Evolutionary conservation across 2,113 vertebrate genomes (phyloP), one percentile per base, ranked within the genome.

Genomic region (Jacana jacana): DNA sequence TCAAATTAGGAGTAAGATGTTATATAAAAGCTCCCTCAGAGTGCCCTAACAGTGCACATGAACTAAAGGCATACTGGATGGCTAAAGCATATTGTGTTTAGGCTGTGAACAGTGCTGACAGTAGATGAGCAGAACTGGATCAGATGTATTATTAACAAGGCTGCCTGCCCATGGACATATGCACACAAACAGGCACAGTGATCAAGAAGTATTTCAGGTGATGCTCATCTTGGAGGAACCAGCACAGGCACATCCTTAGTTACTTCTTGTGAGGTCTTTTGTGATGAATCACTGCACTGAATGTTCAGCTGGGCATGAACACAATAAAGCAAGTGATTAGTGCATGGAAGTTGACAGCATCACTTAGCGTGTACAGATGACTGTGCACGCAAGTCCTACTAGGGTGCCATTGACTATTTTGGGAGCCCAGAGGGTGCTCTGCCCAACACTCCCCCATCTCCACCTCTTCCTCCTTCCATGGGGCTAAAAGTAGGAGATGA

Each of bases 341-440:
- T 4, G 7, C 0, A 0, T 70, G 22, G 25, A 70, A 54, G 51
- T 6, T 24, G 55, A 19, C 20, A 19, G n/a, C 11, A 24, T 3
- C 30, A 39, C 1, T 0, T 52, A 35, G 20, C 7, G 6, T 30
- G 8, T 58, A 58, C 4, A 31, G 37, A 25, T 57, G 33, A 27
- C 28, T 46, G 9, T 16, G 58, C 17, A 27, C 22, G 33, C 16
- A 49, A 61, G 10, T 39, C 33, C 13, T 82, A 22, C 25, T 7
- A 13, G 22, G 20, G 1, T 55, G 63, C 37, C 73, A 40, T 18
- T 33, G 17, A 6, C 54, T 81, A 0, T 65, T 86, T 55, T 3
- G 7, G 65, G 70, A 71, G 31, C 31, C 37, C 25, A 13, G 37
- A 54, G n/a, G 8, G 2, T 76, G 31, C 25, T n/a, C 17, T 51